These are phyloP conservation scores for Lacerta agilis DNA, from an alignment of 2,797 vertebrate species.

Conservation along the genomic window DNA sequence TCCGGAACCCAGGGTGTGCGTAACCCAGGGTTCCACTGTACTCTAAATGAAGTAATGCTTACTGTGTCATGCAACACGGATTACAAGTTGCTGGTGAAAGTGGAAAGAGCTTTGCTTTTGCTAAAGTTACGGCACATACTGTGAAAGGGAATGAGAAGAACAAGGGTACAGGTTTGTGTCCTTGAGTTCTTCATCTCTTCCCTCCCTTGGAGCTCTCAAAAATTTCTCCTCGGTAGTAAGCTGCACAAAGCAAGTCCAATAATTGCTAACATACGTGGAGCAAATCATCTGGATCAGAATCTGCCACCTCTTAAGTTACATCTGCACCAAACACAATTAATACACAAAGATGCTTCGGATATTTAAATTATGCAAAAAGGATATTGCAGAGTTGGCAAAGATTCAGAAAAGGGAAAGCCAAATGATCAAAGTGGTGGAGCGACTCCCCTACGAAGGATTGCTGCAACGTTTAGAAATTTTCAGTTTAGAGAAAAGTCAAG, in stretches of 20 bases:
- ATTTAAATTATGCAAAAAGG: neutral
- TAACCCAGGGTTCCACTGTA: too few relatives aligned
- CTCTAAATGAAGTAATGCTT: neutral
- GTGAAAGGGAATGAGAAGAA: too few relatives aligned
- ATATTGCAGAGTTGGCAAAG: too few relatives aligned
- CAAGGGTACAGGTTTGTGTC: neutral
- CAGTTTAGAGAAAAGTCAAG: too few relatives aligned
- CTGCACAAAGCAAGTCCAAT: neutral
- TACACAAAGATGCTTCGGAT: neutral
- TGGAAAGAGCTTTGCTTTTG: neutral
- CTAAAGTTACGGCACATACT: neutral
- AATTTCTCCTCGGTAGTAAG: neutral
- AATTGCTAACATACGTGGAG: neutral
- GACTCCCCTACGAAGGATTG: too few relatives aligned
- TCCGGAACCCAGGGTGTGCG: too few relatives aligned
- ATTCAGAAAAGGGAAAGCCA: too few relatives aligned
- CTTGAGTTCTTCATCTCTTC: neutral
- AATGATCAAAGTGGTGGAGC: too few relatives aligned
- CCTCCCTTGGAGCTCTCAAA: neutral
- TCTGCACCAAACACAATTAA: neutral
- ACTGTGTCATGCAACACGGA: neutral
- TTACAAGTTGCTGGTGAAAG: neutral
- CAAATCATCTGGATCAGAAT: neutral
- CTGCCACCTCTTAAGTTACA: neutral
- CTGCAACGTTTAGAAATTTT: too few relatives aligned